phyloP scores from a whole-genome alignment of 2,797 vertebrate species.

The Falco concolor region DNA sequence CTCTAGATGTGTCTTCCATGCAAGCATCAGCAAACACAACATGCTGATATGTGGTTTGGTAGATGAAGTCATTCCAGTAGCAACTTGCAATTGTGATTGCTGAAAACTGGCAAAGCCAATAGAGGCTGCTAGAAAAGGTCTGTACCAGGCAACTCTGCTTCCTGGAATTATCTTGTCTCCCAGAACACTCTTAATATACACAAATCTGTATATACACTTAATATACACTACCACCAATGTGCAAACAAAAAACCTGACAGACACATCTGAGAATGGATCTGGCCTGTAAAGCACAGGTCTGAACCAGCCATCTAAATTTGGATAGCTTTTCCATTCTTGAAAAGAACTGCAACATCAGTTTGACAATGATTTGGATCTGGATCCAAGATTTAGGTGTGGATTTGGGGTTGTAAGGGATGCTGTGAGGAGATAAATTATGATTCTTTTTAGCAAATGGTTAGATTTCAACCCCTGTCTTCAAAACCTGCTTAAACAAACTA shows the following conservation, averaged over 20 bases:
- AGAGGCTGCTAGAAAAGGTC: neutral
- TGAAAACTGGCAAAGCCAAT: neutral
- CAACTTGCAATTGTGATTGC: neutral
- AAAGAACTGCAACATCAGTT: neutral
- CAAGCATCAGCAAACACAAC: neutral
- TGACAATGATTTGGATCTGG: too few relatives aligned
- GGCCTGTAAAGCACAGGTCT: neutral
- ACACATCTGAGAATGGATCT: neutral
- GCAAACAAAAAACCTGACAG: neutral
- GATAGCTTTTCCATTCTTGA: neutral
- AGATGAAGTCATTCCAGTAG: neutral
- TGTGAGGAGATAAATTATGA: neutral
- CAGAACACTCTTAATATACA: neutral
- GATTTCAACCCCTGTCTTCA: neutral
- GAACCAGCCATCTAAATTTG: neutral
- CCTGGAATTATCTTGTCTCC: neutral
- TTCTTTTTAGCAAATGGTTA: neutral
- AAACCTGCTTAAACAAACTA: neutral
- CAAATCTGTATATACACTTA: too few relatives aligned
- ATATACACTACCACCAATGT: neutral
- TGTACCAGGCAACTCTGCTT: neutral
- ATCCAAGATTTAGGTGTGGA: neutral
- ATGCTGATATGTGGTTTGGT: neutral
- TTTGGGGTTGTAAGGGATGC: neutral
- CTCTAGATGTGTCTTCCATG: neutral